Evolutionary conservation across 2,888 invertebrate genomes (phyloP), one percentile per base, ranked within the genome.

Genomic region (Timema podura): DNA sequence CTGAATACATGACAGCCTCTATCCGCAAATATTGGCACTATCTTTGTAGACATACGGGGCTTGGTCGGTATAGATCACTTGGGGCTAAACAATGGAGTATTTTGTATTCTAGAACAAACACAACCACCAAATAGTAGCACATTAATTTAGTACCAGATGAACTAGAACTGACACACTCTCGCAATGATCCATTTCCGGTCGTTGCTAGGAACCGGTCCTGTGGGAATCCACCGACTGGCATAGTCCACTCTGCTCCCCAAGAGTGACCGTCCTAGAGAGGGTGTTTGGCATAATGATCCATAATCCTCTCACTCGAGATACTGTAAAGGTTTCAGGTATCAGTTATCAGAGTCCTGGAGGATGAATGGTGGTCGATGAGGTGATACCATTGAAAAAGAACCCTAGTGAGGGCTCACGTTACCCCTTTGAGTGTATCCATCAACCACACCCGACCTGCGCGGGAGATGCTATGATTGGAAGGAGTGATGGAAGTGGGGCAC

Each of bases 301-400:
- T 7, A 54, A 54, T 54, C 54, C n/a, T n/a, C 8, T 6, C n/a
- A 8, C 30, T 30, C 30, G 30, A 30, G 30, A 30, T 30, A 30
- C 30, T 30, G 30, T 30, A 30, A 30, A 30, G 30, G 30, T 48
- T 65, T 65, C 48, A 65, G n/a, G 65, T 65, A 65, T 65, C 65
- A 48, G 48, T 65, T 30, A 30, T 30, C 44, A 59, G 44, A 54
- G 30, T 15, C 44, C 45, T 46, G 6, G 45, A 44, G 15, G 15
- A 65, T 69, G 69, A 66, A 69, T 64, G 68, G 71, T 66, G 68
- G 68, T 46, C 71, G 65, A 68, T 68, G 44, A 65, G 67, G 15
- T 61, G 70, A 61, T 67, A 61, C 64, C n/a, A 70, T 57, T 67
- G 67, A 61, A 61, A 8, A 30, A 30, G 30, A 30, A 30, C 30